A percentile compares a stretch with the other conserved stretches of the same genome.
phyloP scores from a whole-genome alignment of 2,888 invertebrate species.

The Rhagophthalmus giganteus region DNA sequence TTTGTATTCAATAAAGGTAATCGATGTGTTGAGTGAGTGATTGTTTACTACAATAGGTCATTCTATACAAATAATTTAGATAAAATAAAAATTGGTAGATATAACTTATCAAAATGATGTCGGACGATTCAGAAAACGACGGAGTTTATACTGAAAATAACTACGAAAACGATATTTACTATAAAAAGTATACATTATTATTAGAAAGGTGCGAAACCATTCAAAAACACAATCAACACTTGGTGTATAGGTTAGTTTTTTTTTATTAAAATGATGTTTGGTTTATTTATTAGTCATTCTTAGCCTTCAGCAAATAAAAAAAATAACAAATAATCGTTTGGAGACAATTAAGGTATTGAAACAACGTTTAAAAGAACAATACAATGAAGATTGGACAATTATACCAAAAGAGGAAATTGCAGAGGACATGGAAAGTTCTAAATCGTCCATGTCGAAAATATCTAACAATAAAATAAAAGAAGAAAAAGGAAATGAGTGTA shows the following conservation, averaged over 20 bases:
- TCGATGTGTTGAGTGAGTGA: no score
- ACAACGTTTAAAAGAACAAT: slow-evolving; percentile 67
- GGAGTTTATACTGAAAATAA: slow-evolving; percentile 53
- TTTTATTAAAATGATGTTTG: background rate
- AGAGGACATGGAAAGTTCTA: slow-evolving; percentile 41
- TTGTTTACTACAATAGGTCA: no score
- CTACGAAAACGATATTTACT: slow-evolving; percentile 69
- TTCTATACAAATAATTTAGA: no score
- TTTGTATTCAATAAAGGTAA: no score
- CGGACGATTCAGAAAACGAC: slow-evolving; percentile 65
- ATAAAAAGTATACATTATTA: slow-evolving; percentile 72
- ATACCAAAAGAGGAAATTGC: slow-evolving; percentile 48
- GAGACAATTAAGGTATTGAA: slow-evolving; percentile 72
- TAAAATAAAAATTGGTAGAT: background rate
- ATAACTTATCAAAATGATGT: slow-evolving; percentile 54
- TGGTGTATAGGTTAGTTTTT: slow-evolving; percentile 62
- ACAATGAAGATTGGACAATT: slow-evolving; percentile 68
- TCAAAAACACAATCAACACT: slow-evolving; percentile 76
- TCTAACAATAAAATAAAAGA: slow-evolving; percentile 17
- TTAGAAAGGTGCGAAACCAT: slow-evolving; percentile 74
- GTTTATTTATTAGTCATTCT: no score
- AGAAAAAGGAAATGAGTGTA: slow-evolving; percentile 15
- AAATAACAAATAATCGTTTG: slow-evolving; percentile 66
- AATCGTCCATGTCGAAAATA: slow-evolving; percentile 14
- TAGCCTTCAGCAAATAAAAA: slow-evolving; percentile 72